Percentiles rank a stretch among this genome's conserved stretches.
These are phyloP conservation scores for Paguma larvata DNA, from an alignment of 2,797 vertebrate species.

Conservation along the genomic window DNA sequence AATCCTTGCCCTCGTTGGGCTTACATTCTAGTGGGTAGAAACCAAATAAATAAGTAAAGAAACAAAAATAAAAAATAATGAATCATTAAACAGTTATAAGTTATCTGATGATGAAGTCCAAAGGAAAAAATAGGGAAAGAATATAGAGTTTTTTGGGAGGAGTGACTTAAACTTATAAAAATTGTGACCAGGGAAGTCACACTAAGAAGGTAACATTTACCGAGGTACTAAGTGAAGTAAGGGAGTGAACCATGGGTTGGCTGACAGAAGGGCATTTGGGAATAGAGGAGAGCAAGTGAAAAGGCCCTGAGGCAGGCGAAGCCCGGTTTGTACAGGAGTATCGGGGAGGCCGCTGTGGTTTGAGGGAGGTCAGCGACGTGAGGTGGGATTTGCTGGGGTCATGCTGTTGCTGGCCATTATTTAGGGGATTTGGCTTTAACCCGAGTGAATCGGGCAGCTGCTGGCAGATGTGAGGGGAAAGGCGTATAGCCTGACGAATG, in stretches of 20 bases:
- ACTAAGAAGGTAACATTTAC: not conserved
- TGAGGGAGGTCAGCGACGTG: fast-evolving
- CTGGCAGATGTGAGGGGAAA: too few relatives aligned
- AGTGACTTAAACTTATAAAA: not conserved
- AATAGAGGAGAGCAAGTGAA: not conserved
- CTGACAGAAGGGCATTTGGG: not conserved
- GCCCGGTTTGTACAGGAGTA: fast-evolving
- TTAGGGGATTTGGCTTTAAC: not conserved
- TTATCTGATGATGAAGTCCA: not conserved
- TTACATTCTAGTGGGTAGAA: not conserved
- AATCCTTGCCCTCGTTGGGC: not conserved
- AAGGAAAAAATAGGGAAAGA: not conserved
- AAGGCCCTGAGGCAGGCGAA: not conserved
- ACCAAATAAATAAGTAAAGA: not conserved
- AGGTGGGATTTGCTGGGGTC: fast-evolving
- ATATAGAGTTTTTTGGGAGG: not conserved
- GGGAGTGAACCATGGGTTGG: not conserved
- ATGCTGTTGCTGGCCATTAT: fast-evolving
- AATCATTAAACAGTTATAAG: not conserved
- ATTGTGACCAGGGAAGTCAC: not conserved
- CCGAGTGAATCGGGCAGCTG: not conserved
- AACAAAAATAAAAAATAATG: not conserved
- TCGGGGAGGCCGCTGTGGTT: fast-evolving
- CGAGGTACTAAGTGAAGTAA: not conserved
- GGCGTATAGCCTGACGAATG: fast-evolving